Base-by-base conservation (phyloP, 1,140 invertebrate species). In the Hylyphantes graminicola region DNA sequence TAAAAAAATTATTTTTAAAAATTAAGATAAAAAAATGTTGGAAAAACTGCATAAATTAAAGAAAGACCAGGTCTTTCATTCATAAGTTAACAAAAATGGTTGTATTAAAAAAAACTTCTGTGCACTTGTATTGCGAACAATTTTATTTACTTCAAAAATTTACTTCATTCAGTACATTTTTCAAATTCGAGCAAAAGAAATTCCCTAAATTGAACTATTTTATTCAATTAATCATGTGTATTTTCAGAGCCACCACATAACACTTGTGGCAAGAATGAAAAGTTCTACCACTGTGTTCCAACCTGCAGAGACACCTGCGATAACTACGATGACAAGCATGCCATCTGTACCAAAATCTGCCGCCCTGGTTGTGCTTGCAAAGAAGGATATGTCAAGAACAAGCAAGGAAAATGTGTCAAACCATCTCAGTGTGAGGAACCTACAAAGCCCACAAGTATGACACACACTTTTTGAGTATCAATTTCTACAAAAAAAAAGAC, bases 291-390 rank as follows among this genome's bases (percentile, higher is more conserved):
- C 0, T 76, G 74, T 17, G 51, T 63, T 8, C 74, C 74, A n/a
- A 21, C 57, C 51, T 85, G 82, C 35, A 61, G 13, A 17, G 48
- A 15, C 53, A 72, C 78, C 7, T 80, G 78, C 10, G 17, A 4
- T 10, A 35, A 8, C 15, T 53, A 53, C 2, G 15, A 17, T 8
- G 50, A 5, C 5, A n/a, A 6, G 9, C 5, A 21, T 1, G 13
- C 10, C 4, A 48, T 19, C 48, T 82, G 79, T 17, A 67, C 19
- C 7, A 9, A 54, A 0, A 6, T 17, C 5, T 85, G 83, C 35
- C 10, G 21, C 15, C 17, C 55, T 5, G 83, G 83, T 13, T 85
- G 83, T 57, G 77, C 78, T 21, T 85, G 83, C 57, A 85, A 78
- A 21, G 17, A 76, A 59, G 83, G 83, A 8, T n/a, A 78, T 7